Conservation (phyloP, 2,113 vertebrate genomes). For the Zosterops pallidus region DNA sequence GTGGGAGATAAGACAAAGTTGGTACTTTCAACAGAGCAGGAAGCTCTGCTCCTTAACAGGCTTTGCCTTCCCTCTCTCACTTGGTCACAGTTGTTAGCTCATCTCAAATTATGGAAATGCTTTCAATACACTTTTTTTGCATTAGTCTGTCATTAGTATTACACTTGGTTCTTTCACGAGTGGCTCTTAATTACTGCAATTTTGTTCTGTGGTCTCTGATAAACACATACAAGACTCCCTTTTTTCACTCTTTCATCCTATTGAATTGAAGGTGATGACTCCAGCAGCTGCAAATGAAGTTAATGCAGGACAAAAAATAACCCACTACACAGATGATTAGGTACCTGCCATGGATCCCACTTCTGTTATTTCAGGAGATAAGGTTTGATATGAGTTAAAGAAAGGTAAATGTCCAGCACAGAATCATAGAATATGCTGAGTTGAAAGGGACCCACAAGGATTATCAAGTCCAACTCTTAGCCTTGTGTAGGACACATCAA, state of each 20-base stretch:
- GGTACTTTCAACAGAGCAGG: not conserved
- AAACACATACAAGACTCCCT: not conserved
- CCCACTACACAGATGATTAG: not conserved
- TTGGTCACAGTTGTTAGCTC: not conserved
- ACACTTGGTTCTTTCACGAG: not conserved
- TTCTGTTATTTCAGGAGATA: not conserved
- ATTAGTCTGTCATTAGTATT: not conserved
- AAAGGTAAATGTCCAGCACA: not conserved
- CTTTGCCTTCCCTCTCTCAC: not conserved
- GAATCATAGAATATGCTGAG: not conserved
- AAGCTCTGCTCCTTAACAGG: not conserved
- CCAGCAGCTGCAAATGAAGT: not conserved
- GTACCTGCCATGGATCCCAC: not conserved
- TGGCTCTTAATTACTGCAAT: not conserved
- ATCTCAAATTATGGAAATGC: not conserved
- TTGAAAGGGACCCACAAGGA: not conserved
- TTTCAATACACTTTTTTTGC: not conserved
- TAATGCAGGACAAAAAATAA: not conserved
- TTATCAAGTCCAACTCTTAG: rapidly evolving
- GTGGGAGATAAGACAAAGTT: not conserved
- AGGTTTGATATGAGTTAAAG: not conserved
- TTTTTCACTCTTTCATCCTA: not conserved
- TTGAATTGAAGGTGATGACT: not conserved
- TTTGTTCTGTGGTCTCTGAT: not conserved
- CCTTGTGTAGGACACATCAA: not conserved